phyloP scores from a whole-genome alignment of 2,797 vertebrate species.

The Triplophysa bombifrons region DNA sequence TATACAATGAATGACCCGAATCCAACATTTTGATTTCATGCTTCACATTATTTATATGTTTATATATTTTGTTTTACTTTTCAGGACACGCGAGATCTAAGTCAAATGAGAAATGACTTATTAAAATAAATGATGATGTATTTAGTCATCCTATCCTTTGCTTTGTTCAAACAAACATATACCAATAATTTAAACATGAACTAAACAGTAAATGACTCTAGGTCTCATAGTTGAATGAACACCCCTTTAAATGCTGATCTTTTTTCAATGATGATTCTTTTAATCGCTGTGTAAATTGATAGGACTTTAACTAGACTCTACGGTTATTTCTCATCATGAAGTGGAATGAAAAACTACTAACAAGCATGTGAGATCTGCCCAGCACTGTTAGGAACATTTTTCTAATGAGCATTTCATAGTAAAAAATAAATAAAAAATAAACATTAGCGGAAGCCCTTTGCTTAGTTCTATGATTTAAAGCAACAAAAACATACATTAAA shows the following conservation, averaged over 20 bases:
- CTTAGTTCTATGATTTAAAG: conserved; percentile 18
- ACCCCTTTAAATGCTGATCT: neutral
- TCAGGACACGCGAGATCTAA: neutral
- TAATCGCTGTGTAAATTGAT: neutral
- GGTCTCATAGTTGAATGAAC: neutral
- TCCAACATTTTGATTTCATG: no score
- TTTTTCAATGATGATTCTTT: conserved; percentile 7
- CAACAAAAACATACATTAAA: neutral
- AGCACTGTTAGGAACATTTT: conserved; percentile 6
- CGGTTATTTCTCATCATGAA: conserved; percentile 11
- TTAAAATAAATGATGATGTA: neutral
- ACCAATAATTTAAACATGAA: neutral
- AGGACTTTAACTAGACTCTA: conserved; percentile 3
- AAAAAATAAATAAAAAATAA: neutral
- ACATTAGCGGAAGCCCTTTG: neutral
- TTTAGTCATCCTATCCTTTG: neutral
- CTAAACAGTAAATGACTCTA: neutral
- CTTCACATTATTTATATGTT: neutral
- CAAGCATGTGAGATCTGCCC: conserved; percentile 13
- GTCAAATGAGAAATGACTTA: neutral
- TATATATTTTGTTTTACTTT: neutral
- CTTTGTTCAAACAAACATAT: neutral
- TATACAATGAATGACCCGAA: no score
- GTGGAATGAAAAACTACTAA: conserved; percentile 20
- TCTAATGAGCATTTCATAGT: conserved; percentile 6